Base-by-base conservation (phyloP, 30 jellyfish, hydroid and myxozoan genomes). In the Turritopsis dohrnii region DNA sequence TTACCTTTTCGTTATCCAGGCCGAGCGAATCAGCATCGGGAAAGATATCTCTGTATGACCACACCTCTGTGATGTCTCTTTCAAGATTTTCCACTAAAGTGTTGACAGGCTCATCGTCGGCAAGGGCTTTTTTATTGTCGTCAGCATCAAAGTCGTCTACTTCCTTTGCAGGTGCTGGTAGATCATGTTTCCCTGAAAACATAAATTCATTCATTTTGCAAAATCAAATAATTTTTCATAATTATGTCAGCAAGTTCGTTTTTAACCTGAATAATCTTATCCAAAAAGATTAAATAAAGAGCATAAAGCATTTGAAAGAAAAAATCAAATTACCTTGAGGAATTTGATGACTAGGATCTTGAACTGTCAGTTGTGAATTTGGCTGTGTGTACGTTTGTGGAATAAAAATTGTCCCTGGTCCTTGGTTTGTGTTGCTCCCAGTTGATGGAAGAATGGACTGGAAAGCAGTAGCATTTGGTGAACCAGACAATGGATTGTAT, bases 1-100 rank as follows among this genome's bases (percentile, higher is more conserved):
- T 22, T 24, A 82, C 89, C 81, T 94, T 94, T 16, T 94, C 99
- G 74, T 94, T 94, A 41, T 94, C 99, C 29, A 94, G 72, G 24
- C 99, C 99, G 17, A 94, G 87, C 1, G 99, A 76, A 1, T 87
- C 94, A 66, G 99, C 99, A 77, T 94, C 94, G 54, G 97, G 96
- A 73, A 86, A 94, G 17, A 66, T 74, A 22, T 94, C 96, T 76
- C 86, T 89, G 82, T 90, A 89, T 22, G 99, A 94, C 99, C 99
- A 94, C 66, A 94, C 96, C 24, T 94, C 99, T 8, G 99, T 94
- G 74, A 94, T 94, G 41, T 94, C 99, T 76, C 91, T 84, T 83
- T 94, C 99, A 66, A 94, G 86, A 76, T 84, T 87, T 53, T 94
- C 99, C 53, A 94, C 91, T 86, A 94, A 88, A 17, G 97, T 86